Evolutionary conservation across 2,113 vertebrate species (phyloP).

Genomic region (Sylvia atricapilla): DNA sequence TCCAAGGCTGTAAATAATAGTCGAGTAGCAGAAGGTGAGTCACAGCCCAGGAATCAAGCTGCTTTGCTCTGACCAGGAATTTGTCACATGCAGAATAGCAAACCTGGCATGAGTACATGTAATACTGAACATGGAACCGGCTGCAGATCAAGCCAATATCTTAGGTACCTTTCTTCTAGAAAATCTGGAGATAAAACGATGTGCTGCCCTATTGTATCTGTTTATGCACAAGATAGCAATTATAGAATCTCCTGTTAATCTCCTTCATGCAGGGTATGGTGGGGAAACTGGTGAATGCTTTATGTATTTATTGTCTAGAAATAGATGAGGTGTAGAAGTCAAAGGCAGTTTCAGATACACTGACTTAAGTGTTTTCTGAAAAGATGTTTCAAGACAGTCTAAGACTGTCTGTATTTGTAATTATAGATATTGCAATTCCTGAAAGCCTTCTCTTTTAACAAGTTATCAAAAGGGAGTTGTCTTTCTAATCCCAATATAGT

Average conservation of each 20-base stretch:
- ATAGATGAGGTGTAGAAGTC: neutral
- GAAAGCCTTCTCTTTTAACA: neutral
- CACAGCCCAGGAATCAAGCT: neutral
- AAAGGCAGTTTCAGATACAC: neutral
- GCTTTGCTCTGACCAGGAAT: neutral
- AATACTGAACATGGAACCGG: fast-evolving
- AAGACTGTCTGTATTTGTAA: neutral
- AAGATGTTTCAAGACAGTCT: neutral
- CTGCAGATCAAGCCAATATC: neutral
- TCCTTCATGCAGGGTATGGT: neutral
- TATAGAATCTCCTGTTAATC: neutral
- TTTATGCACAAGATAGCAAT: neutral
- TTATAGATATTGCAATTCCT: neutral
- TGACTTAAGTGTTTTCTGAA: neutral
- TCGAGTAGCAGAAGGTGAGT: neutral
- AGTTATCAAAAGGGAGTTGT: neutral
- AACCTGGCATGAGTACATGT: neutral
- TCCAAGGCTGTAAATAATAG: neutral
- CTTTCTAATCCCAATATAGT: neutral
- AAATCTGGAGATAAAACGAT: neutral
- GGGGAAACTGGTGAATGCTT: neutral
- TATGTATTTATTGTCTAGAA: neutral
- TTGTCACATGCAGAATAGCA: neutral
- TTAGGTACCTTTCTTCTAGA: neutral
- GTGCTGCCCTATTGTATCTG: neutral